These are phyloP conservation scores for Habropoda laboriosa DNA, from an alignment of 1,140 invertebrate species.

Conservation along the genomic window DNA sequence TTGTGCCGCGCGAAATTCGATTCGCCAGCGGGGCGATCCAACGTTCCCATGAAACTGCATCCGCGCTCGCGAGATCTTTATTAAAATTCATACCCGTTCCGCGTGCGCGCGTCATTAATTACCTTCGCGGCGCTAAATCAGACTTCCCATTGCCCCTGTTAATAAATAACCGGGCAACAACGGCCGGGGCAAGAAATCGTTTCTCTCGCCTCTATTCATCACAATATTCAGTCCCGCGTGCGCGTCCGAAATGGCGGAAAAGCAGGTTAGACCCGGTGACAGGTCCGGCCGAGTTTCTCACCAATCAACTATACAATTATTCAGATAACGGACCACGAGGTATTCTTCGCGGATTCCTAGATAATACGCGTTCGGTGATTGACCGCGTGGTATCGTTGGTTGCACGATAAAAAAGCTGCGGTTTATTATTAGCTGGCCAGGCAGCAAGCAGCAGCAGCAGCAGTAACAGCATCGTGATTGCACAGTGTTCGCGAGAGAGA, in stretches of 20 bases:
- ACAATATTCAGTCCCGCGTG: no score
- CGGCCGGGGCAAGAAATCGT: conserved; percentile 14
- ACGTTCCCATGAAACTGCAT: neutral
- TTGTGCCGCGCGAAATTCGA: neutral
- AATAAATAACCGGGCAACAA: conserved; percentile 36
- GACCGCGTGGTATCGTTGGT: conserved; percentile 20
- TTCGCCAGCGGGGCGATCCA: neutral
- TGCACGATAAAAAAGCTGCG: neutral
- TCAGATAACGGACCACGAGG: neutral
- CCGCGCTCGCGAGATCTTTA: neutral
- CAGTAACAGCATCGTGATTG: conserved; percentile 34
- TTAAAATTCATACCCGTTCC: conserved; percentile 33
- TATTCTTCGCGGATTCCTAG: neutral
- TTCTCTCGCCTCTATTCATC: conserved; percentile 34
- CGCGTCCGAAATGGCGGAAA: conserved; percentile 3
- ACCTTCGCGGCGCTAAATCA: neutral
- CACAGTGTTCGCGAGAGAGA: neutral
- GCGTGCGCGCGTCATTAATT: conserved; percentile 25
- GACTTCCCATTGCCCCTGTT: conserved; percentile 7
- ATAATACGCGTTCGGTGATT: conserved; percentile 4
- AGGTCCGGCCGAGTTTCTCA: neutral
- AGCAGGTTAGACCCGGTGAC: neutral
- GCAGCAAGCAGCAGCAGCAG: no score
- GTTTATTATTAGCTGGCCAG: conserved; percentile 44
- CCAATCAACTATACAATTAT: neutral